phyloP scores from a whole-genome alignment of 2,888 invertebrate genomes.

The Acrobasis suavella region DNA sequence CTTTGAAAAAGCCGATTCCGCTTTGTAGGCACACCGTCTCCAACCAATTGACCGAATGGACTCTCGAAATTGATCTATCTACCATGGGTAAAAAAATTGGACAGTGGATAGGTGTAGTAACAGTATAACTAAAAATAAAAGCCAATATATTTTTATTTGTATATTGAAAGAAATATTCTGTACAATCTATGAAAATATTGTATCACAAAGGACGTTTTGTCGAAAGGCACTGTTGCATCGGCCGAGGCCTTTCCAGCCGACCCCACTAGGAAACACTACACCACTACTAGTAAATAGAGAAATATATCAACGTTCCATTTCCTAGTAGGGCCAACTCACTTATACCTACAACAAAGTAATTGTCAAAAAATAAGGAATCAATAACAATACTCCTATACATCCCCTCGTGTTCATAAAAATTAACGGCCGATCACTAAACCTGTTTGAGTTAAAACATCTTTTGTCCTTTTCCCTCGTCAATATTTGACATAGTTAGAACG shows the following conservation, averaged over 20 bases:
- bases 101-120: no score
- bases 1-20: no score
- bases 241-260: constrained; percentile 25
- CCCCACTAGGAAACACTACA: not conserved
- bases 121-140: constrained; percentile 33
- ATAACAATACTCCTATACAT: constrained; percentile 59
- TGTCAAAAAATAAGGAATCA: constrained; percentile 76
- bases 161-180: constrained; percentile 78
- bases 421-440: no score
- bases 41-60: no score
- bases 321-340: constrained; percentile 23
- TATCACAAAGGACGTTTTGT: constrained; percentile 80
- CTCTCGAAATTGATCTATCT: no score
- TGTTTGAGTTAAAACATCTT: no score
- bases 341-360: constrained; percentile 64
- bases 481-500: no score
- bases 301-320: not conserved
- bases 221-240: constrained; percentile 66
- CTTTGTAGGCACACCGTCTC: no score
- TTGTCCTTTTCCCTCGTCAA: no score
- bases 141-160: constrained; percentile 52
- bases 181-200: constrained; percentile 75
- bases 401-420: no score
- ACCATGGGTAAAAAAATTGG: no score
- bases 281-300: constrained; percentile 5